Evolutionary conservation across 2,888 invertebrate species (phyloP), one percentile per base, ranked within the genome.

Genomic region (Catotricha subobsoleta): DNA sequence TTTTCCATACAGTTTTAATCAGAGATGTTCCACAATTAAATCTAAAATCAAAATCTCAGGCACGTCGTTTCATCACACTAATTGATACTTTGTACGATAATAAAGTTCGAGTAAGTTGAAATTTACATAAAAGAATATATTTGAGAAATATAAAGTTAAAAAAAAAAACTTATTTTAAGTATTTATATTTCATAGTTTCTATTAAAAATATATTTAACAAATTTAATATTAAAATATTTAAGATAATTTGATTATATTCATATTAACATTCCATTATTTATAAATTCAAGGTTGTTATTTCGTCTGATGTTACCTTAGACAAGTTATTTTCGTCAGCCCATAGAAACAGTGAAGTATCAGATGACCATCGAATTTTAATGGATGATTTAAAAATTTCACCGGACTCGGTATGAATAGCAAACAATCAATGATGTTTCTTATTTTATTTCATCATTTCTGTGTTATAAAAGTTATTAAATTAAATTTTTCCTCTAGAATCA

Each of bases 11-110:
- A 15, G 79, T 98, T 30, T 76, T 98, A 48, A 80, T 98, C 51
- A 68, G 90, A 50, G 74, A 92, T 60, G 68, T 98, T 38, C 95
- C 94, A 2, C 76, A 79, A 54, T 65, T 98, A 55, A 83, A 78
- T 51, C 61, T 83, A 33, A 71, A 70, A 48, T 66, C 77, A 34
- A 79, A 86, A 58, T 84, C 88, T n/a, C 84, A 87, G 62, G 77
- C 90, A 40, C 69, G 95, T 53, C 69, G 98, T 48, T 98, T 98
- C 59, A 97, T 97, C 46, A 94, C 91, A 1, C 70, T 98, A 13
- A 90, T 98, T 50, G 98, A 98, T 60, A 92, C 94, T 0, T 68
- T 98, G 9, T 98, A 98, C 58, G 95, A 98, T 62, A 82, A 87
- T 55, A 78, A 76, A 67, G 87, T 91, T 45, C 68, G 78, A 57